Evolutionary conservation across 2,888 invertebrate genomes (phyloP).

Genomic region (Metalampra italica): DNA sequence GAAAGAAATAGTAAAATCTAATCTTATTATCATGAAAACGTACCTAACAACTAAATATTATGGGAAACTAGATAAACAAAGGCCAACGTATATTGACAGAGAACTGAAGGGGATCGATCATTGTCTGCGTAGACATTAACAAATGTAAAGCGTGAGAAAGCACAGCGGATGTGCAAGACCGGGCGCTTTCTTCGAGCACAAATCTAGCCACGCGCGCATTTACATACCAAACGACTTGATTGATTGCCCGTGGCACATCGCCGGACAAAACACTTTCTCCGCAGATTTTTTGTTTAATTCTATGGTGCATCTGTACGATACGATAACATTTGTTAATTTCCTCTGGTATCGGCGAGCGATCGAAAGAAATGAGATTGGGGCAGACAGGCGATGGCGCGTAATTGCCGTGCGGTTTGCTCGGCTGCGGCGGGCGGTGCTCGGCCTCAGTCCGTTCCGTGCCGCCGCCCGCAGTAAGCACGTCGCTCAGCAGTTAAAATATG

Average conservation of each 20-base stretch:
- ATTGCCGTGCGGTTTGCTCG: slow-evolving; percentile 39
- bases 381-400: slow-evolving; percentile 47
- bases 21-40: too few species aligned
- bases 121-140: neutral
- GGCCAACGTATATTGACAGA: neutral
- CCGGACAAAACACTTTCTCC: slow-evolving; percentile 48
- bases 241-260: slow-evolving; percentile 38
- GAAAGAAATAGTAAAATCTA: too few species aligned
- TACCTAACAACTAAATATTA: too few species aligned
- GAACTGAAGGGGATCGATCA: neutral
- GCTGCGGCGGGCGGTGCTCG: slow-evolving; percentile 23
- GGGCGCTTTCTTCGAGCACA: slow-evolving; percentile 19
- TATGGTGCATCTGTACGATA: slow-evolving; percentile 35
- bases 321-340: slow-evolving; percentile 59
- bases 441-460: slow-evolving; percentile 46
- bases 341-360: slow-evolving; percentile 52
- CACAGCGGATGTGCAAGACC: slow-evolving; percentile 11
- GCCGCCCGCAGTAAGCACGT: slow-evolving; percentile 47
- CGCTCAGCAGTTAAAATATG: slow-evolving; percentile 43
- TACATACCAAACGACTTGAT: slow-evolving; percentile 43
- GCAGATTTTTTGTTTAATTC: slow-evolving; percentile 44
- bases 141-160: slow-evolving; percentile 30
- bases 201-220: slow-evolving; percentile 28
- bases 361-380: slow-evolving; percentile 65
- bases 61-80: neutral